Conservation (phyloP, 2,797 vertebrate species). For the Numenius phaeopus region DNA sequence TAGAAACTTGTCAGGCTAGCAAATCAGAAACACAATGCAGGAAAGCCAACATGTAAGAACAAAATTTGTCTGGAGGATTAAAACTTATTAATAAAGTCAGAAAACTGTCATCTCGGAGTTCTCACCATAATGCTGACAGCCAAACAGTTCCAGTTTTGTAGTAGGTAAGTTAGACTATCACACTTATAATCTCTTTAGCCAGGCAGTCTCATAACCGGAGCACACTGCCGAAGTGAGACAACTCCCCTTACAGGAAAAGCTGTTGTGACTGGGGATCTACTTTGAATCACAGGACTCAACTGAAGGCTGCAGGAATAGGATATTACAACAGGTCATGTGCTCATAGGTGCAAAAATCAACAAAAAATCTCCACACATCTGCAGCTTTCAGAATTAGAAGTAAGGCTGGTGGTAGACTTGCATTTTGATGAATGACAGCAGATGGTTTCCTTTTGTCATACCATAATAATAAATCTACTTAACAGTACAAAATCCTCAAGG, state of each 20-base stretch:
- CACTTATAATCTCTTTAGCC: slow-evolving; percentile 48
- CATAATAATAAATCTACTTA: not conserved
- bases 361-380: not conserved
- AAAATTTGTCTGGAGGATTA: slow-evolving; percentile 68
- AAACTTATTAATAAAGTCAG: slow-evolving; percentile 65
- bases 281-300: not conserved
- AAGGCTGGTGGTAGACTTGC: not conserved
- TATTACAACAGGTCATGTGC: not conserved
- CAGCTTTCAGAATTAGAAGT: not conserved
- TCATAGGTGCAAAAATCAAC: not conserved
- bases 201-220: slow-evolving; percentile 12
- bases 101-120: slow-evolving; percentile 67
- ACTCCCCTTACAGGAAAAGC: slow-evolving; percentile 1
- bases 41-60: slow-evolving; percentile 20
- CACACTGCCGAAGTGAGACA: slow-evolving; percentile 2
- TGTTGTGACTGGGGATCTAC: not conserved
- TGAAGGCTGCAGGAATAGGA: not conserved
- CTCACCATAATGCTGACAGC: slow-evolving; percentile 59
- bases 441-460: not conserved
- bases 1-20: not conserved
- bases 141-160: slow-evolving; percentile 48
- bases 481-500: not conserved
- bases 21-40: slow-evolving; percentile 31
- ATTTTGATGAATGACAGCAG: not conserved
- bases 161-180: slow-evolving; percentile 14